Percentiles rank a stretch among this genome's conserved stretches.
Conservation (phyloP, 2,113 vertebrate genomes). For the Epinephelus cyanopodus region DNA sequence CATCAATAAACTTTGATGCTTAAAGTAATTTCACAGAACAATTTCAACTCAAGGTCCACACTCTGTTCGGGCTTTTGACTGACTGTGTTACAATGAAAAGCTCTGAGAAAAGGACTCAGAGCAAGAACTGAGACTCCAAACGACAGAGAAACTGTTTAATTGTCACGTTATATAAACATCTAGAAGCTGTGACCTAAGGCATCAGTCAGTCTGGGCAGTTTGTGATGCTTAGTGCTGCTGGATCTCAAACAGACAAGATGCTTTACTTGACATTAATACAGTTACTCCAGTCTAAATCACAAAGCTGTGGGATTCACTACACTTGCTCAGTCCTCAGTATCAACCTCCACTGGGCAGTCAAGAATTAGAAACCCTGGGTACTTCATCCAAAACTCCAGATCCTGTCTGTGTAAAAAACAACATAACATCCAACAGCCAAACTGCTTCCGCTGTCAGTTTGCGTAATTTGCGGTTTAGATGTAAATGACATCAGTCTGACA, state of each 20-base stretch:
- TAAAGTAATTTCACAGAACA: too few species aligned
- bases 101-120: not conserved
- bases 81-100: not conserved
- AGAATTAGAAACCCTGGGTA: not conserved
- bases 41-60: not conserved
- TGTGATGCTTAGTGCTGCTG: not conserved
- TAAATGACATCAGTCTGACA: conserved; percentile 45
- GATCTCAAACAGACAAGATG: not conserved
- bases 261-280: not conserved
- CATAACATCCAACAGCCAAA: conserved; percentile 1
- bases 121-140: not conserved
- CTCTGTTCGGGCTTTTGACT: not conserved
- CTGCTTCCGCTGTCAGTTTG: not conserved
- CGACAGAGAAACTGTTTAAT: not conserved
- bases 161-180: not conserved
- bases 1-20: not conserved
- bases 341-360: not conserved
- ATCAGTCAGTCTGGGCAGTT: too few species aligned
- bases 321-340: not conserved
- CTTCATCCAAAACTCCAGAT: not conserved
- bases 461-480: conserved; percentile 45
- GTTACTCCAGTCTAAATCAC: not conserved
- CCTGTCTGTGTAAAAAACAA: conserved; percentile 9
- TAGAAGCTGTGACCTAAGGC: not conserved
- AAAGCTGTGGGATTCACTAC: not conserved